Evolutionary conservation across 2,888 invertebrate species (phyloP).

Genomic region (Liopterus haemorrhoidalis): DNA sequence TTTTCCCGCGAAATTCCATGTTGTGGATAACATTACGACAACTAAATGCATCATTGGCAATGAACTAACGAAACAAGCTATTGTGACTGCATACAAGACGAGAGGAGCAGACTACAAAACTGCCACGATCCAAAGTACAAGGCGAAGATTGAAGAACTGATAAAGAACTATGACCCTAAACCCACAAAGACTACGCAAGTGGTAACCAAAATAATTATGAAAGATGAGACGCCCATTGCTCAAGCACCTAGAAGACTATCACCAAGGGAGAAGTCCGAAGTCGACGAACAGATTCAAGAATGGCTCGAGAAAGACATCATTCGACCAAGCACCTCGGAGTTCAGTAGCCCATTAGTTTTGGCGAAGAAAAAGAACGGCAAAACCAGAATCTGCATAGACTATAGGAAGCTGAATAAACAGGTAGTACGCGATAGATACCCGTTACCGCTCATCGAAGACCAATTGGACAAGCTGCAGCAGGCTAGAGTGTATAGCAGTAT

Average conservation of each 20-base stretch:
- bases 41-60: conserved; percentile 1
- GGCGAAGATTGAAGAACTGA: conserved; percentile 4
- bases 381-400: conserved; percentile 6
- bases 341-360: conserved; percentile 7
- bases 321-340: conserved; percentile 7
- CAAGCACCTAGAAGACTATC: conserved; percentile 4
- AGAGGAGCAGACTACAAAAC: too few relatives aligned
- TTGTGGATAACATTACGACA: too few relatives aligned
- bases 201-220: conserved; percentile 3
- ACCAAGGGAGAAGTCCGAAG: conserved; percentile 5
- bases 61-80: conserved; percentile 1
- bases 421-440: conserved; percentile 29
- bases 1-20: not conserved
- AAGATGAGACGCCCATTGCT: not conserved
- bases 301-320: conserved; percentile 5
- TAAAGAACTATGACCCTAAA: not conserved
- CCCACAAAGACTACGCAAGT: not conserved
- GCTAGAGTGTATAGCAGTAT: conserved; percentile 28
- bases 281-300: conserved; percentile 9
- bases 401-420: not conserved
- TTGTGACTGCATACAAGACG: too few relatives aligned
- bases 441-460: conserved; percentile 36
- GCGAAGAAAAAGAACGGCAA: conserved; percentile 7
- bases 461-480: conserved; percentile 30
- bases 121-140: too few relatives aligned